Conservation (phyloP, 2,113 vertebrate genomes). For the Felis catus region DNA sequence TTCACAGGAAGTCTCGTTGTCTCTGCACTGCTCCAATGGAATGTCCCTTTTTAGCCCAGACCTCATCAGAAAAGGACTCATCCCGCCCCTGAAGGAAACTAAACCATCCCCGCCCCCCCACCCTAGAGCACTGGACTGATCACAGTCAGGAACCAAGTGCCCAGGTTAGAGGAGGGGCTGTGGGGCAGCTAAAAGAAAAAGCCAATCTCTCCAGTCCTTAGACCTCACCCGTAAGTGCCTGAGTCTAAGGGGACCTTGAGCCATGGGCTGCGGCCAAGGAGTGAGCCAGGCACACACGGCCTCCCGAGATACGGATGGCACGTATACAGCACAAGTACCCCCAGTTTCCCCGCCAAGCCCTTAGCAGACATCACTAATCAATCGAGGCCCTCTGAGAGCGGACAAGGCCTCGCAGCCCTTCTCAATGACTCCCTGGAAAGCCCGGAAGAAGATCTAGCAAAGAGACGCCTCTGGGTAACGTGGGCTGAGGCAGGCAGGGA, state of each 20-base stretch:
- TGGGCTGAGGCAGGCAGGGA: background rate
- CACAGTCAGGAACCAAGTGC: background rate
- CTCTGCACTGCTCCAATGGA: background rate
- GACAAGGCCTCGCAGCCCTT: background rate
- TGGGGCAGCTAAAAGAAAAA: background rate
- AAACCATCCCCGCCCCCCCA: background rate
- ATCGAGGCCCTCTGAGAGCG: background rate
- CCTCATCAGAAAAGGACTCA: background rate
- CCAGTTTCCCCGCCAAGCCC: background rate
- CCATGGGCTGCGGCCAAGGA: background rate
- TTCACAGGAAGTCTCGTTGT: background rate
- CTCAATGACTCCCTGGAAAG: background rate
- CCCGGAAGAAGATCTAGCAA: background rate
- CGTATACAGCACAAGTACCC: background rate
- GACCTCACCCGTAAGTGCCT: background rate
- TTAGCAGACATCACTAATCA: background rate
- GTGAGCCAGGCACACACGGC: background rate
- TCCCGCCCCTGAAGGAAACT: background rate
- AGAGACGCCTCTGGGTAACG: background rate
- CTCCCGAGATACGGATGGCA: background rate
- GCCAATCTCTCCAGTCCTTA: background rate
- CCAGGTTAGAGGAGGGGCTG: background rate
- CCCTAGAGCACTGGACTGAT: background rate
- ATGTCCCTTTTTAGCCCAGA: conserved; percentile 25
- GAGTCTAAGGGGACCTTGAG: background rate